Conservation (phyloP, 2,797 vertebrate genomes). For the Phataginus tetradactyla region DNA sequence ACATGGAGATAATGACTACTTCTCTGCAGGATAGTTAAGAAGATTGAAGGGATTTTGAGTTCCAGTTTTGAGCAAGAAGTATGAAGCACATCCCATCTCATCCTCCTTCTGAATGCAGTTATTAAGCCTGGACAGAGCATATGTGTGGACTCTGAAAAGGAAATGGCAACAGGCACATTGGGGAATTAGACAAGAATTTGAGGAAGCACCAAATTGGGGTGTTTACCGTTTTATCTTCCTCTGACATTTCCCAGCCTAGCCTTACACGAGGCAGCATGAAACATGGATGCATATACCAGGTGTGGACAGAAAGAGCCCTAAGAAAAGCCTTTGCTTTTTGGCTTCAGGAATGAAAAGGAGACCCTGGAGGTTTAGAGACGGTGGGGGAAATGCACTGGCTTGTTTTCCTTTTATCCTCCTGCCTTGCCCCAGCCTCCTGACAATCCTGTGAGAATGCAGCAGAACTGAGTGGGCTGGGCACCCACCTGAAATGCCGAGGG, state of each 20-base stretch:
- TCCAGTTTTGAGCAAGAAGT: not conserved
- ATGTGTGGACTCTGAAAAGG: accelerated
- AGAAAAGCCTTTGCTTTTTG: not conserved
- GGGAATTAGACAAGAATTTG: accelerated
- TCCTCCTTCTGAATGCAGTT: not conserved
- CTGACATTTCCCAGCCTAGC: not conserved
- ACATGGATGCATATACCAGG: accelerated
- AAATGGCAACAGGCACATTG: accelerated
- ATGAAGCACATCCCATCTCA: accelerated
- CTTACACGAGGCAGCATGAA: not conserved
- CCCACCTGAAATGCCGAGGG: accelerated
- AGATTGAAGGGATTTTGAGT: not conserved
- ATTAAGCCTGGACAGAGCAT: accelerated
- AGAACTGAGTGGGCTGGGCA: not conserved
- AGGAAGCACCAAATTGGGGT: accelerated
- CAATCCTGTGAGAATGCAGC: accelerated
- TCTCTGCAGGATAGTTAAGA: not conserved
- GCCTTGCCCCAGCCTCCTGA: not conserved
- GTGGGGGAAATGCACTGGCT: not conserved
- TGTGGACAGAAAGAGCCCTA: not conserved
- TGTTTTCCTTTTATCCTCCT: accelerated
- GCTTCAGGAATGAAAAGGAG: too few species aligned
- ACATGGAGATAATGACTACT: accelerated
- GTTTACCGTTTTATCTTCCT: not conserved
- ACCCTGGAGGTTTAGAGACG: accelerated